Percentiles rank a stretch among this genome's conserved stretches.
phyloP scores from a whole-genome alignment of 2,888 invertebrate genomes.

The Hydraecia micacea region DNA sequence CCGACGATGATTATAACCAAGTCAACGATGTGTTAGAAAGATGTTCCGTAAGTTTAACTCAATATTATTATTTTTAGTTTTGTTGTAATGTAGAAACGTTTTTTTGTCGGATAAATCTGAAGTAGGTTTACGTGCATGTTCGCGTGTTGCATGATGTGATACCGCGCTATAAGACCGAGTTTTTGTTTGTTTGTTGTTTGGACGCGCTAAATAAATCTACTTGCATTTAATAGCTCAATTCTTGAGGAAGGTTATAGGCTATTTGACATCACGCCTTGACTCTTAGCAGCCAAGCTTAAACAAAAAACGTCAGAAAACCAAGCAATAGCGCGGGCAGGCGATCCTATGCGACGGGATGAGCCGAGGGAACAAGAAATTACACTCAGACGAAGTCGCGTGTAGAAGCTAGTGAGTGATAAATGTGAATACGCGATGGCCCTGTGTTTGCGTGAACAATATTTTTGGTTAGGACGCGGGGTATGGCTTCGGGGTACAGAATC shows the following conservation, averaged over 20 bases:
- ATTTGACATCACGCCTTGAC: neutral
- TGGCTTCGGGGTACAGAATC: neutral
- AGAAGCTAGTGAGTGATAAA: neutral
- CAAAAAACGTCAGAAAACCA: neutral
- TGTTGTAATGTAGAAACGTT: neutral
- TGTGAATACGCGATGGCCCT: neutral
- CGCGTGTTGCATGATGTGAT: neutral
- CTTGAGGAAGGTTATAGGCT: neutral
- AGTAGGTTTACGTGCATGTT: neutral
- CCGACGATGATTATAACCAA: constrained; percentile 91
- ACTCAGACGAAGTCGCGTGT: neutral
- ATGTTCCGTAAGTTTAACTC: constrained; percentile 71
- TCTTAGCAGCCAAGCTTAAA: neutral
- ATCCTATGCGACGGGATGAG: neutral
- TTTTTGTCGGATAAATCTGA: neutral
- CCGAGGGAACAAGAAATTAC: neutral
- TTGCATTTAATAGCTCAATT: neutral
- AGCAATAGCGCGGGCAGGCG: neutral
- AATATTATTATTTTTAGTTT: constrained; percentile 3
- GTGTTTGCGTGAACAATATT: neutral
- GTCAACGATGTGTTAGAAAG: constrained; percentile 87
- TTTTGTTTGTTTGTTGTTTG: neutral
- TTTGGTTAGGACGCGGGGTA: neutral
- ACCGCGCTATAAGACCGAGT: neutral
- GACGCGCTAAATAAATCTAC: neutral